Conservation (phyloP, 2,888 invertebrate genomes). For the Tromatobia lineatoria region DNA sequence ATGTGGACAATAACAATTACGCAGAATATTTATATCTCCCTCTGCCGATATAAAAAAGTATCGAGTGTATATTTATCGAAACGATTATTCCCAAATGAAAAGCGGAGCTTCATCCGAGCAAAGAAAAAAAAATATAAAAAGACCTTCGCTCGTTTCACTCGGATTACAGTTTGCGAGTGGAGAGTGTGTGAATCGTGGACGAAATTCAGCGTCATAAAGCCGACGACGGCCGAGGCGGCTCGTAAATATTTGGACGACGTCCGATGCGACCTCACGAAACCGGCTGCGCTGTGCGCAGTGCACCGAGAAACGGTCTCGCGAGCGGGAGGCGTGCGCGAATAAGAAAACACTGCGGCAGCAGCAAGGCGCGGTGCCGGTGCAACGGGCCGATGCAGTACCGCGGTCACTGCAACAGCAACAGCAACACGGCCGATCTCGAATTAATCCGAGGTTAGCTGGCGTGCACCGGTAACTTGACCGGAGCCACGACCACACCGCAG, state of each 20-base stretch:
- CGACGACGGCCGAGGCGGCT: slow-evolving; percentile 66
- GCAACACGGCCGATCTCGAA: slow-evolving; percentile 77
- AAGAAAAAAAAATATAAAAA: background rate
- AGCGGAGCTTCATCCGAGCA: background rate
- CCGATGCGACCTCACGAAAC: slow-evolving; percentile 73
- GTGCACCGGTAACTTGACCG: slow-evolving; percentile 81
- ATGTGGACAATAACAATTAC: background rate
- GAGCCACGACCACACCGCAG: slow-evolving; percentile 73
- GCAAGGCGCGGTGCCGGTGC: slow-evolving; percentile 25
- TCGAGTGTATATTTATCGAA: background rate
- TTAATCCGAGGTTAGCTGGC: slow-evolving; percentile 81
- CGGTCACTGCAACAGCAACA: slow-evolving; percentile 29
- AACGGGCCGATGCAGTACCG: slow-evolving; percentile 31
- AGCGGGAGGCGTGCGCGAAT: slow-evolving; percentile 26
- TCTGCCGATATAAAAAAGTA: background rate
- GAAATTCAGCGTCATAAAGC: slow-evolving; percentile 75
- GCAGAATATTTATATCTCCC: no score
- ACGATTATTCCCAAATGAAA: background rate
- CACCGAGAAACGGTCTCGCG: slow-evolving; percentile 1
- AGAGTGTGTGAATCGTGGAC: slow-evolving; percentile 47
- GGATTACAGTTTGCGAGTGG: slow-evolving; percentile 16
- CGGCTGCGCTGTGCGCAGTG: slow-evolving; percentile 52
- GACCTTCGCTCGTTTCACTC: background rate
- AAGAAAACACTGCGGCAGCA: slow-evolving; percentile 30
- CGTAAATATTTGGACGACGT: slow-evolving; percentile 80